Percentiles rank a stretch among this genome's conserved stretches.
phyloP scores from a whole-genome alignment of 2,888 invertebrate genomes.

The Helicoverpa assulta region DNA sequence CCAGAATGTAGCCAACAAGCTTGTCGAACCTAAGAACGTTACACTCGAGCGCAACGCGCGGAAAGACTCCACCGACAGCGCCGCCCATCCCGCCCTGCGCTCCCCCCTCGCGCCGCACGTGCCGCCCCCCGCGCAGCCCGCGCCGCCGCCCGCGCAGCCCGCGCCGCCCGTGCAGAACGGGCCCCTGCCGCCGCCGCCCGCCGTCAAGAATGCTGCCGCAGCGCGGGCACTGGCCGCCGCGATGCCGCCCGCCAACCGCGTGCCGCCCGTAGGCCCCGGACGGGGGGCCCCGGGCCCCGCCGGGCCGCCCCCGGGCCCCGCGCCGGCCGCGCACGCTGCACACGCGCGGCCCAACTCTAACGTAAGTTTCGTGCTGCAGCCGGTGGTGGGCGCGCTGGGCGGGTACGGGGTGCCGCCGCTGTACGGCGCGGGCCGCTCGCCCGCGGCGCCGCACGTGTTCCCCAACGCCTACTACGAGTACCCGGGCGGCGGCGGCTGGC shows the following conservation, averaged over 20 bases:
- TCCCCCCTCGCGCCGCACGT: slow-evolving; percentile 61
- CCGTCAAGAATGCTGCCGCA: slow-evolving; percentile 51
- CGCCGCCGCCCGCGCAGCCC: slow-evolving; percentile 50
- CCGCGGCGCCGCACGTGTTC: slow-evolving; percentile 72
- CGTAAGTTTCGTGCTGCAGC: slow-evolving; percentile 87
- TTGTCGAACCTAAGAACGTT: slow-evolving; percentile 69
- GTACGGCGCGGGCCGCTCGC: slow-evolving; percentile 72
- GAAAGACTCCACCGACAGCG: slow-evolving; percentile 61
- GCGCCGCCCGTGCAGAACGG: slow-evolving; percentile 44
- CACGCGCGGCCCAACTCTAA: slow-evolving; percentile 75
- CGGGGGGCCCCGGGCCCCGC: slow-evolving; percentile 53
- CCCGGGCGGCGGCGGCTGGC: slow-evolving; percentile 84
- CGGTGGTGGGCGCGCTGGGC: slow-evolving; percentile 75
- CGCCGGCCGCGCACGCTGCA: slow-evolving; percentile 53
- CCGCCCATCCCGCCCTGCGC: slow-evolving; percentile 41
- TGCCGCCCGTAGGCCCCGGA: slow-evolving; percentile 55
- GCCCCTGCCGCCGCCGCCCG: slow-evolving; percentile 45
- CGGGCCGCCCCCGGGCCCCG: slow-evolving; percentile 36
- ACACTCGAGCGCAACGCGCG: slow-evolving; percentile 62
- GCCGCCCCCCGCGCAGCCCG: slow-evolving; percentile 45
- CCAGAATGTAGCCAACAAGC: slow-evolving; percentile 72
- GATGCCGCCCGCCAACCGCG: slow-evolving; percentile 49
- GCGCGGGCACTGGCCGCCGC: slow-evolving; percentile 54
- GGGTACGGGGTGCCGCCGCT: slow-evolving; percentile 73
- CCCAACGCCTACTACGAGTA: slow-evolving; percentile 83